These are phyloP conservation scores for Laticauda laticaudata DNA, from an alignment of 2,113 vertebrate species.

Conservation along the genomic window DNA sequence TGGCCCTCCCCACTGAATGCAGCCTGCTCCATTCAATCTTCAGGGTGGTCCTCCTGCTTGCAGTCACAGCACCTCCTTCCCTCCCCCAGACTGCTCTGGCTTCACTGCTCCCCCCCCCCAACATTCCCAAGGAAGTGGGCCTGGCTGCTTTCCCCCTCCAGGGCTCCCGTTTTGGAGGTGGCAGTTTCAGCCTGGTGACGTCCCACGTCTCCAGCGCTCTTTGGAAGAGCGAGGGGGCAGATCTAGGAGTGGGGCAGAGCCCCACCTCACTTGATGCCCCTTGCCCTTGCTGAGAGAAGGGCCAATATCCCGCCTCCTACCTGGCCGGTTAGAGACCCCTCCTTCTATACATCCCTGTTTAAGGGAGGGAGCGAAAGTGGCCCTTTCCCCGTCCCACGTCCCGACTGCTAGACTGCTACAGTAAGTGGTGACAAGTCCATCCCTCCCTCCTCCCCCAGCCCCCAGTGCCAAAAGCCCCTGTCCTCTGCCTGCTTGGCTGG, in stretches of 20 bases:
- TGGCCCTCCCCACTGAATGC: background rate
- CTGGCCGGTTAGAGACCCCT: background rate
- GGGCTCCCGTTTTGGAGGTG: constrained; percentile 16
- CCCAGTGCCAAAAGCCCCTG: background rate
- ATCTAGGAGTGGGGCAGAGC: background rate
- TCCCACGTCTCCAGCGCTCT: background rate
- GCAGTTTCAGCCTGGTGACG: background rate
- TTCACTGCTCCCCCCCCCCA: too few relatives aligned
- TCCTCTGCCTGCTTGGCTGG: background rate
- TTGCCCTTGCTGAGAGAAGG: background rate
- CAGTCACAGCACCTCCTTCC: background rate
- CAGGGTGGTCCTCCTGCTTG: background rate
- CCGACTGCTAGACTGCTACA: background rate
- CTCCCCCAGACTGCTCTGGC: background rate
- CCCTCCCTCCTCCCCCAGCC: background rate
- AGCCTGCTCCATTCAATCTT: background rate
- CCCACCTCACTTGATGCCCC: background rate
- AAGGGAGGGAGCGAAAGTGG: background rate
- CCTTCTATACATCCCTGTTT: background rate
- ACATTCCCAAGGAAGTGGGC: constrained; percentile 15
- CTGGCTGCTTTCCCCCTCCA: background rate
- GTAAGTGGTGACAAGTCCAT: background rate
- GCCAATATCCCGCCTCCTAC: background rate
- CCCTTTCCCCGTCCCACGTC: background rate
- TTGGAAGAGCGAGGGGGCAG: background rate